Evolutionary conservation across 2,113 vertebrate genomes (phyloP).

Genomic region (Corythornis cristatus): DNA sequence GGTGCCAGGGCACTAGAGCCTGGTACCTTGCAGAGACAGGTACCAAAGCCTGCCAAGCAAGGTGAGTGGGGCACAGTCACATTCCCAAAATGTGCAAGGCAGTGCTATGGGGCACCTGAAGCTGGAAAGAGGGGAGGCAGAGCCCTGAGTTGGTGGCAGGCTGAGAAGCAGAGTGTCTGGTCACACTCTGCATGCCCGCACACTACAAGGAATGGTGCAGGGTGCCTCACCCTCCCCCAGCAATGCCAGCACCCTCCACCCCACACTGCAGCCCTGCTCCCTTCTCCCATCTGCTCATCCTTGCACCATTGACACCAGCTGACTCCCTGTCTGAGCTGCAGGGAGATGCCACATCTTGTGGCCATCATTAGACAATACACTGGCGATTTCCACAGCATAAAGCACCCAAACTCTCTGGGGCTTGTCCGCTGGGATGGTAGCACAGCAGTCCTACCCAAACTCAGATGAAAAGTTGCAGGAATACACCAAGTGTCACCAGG

Average conservation of each 20-base stretch:
- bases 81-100: neutral
- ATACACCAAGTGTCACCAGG: neutral
- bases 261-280: fast-evolving
- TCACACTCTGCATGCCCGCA: neutral
- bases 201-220: neutral
- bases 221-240: neutral
- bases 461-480: neutral
- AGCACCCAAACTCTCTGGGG: neutral
- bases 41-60: neutral
- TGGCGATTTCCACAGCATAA: neutral
- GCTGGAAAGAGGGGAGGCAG: neutral
- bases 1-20: neutral
- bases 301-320: neutral
- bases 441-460: neutral
- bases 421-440: neutral
- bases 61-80: neutral
- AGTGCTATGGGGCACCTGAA: neutral
- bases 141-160: fast-evolving
- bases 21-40: neutral
- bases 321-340: neutral
- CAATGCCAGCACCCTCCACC: neutral
- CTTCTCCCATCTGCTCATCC: neutral
- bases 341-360: neutral
- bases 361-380: neutral
- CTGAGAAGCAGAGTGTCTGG: neutral